Evolutionary conservation across 2,797 vertebrate species (phyloP).

Genomic region (Darevskia nairensis): DNA sequence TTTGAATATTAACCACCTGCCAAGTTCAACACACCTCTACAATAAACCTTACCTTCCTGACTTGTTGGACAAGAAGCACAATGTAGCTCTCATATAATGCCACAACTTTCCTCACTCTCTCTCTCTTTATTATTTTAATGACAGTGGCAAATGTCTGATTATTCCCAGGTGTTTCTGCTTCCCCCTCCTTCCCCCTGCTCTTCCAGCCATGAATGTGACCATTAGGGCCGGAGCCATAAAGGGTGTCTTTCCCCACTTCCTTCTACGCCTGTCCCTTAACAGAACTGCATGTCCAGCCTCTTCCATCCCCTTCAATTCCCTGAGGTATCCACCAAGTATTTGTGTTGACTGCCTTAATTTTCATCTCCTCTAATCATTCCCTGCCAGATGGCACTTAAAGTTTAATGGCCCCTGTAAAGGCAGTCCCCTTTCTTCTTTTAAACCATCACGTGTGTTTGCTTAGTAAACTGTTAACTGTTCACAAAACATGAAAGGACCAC

Average conservation of each 20-base stretch:
- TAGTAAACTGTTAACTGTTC: slow-evolving; percentile 80
- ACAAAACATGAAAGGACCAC: slow-evolving; percentile 79
- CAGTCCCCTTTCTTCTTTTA: slow-evolving; percentile 84
- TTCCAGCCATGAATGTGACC: slow-evolving; percentile 76
- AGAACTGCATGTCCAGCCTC: slow-evolving; percentile 77
- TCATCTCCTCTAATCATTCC: slow-evolving; percentile 85
- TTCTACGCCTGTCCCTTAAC: slow-evolving; percentile 79
- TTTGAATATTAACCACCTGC: slow-evolving; percentile 81
- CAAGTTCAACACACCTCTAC: slow-evolving; percentile 79
- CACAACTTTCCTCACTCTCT: slow-evolving; percentile 66
- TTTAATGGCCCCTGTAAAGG: slow-evolving; percentile 84
- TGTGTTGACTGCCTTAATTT: slow-evolving; percentile 86
- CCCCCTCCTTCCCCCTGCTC: slow-evolving; percentile 66
- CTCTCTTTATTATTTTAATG: slow-evolving; percentile 70
- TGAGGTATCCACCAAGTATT: slow-evolving; percentile 80
- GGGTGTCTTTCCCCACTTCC: slow-evolving; percentile 81
- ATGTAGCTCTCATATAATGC: slow-evolving; percentile 73
- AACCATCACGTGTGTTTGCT: slow-evolving; percentile 83
- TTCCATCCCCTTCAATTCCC: slow-evolving; percentile 79
- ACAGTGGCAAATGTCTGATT: slow-evolving; percentile 75
- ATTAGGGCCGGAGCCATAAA: slow-evolving; percentile 77
- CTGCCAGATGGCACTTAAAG: slow-evolving; percentile 85
- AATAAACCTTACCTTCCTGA: slow-evolving; percentile 82
- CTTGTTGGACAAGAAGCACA: slow-evolving; percentile 71
- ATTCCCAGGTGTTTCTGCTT: slow-evolving; percentile 79